These are phyloP conservation scores for Leptestheria dahalacensis DNA, from an alignment of 1,140 invertebrate species.

Conservation along the genomic window DNA sequence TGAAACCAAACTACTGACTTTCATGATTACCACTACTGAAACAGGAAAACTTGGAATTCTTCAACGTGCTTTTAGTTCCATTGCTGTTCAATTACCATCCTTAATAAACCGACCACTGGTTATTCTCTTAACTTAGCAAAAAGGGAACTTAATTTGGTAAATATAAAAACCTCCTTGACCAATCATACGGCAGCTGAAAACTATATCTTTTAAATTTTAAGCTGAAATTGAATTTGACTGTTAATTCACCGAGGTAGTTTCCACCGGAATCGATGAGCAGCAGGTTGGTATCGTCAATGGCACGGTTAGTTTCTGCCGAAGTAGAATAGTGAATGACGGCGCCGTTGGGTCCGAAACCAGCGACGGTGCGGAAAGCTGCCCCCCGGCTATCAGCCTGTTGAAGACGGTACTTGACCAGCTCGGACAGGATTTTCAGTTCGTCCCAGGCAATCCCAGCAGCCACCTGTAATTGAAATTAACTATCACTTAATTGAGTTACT, in stretches of 20 bases:
- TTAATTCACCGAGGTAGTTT: slow-evolving; percentile 32
- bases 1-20: too few species aligned
- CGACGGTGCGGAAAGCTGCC: slow-evolving; percentile 73
- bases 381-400: slow-evolving; percentile 51
- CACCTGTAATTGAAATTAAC: too few species aligned
- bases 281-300: slow-evolving; percentile 43
- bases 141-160: not conserved
- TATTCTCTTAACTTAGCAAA: too few species aligned
- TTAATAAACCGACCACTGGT: too few species aligned
- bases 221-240: too few species aligned
- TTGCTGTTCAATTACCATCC: too few species aligned
- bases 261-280: slow-evolving; percentile 43
- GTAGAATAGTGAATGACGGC: slow-evolving; percentile 84
- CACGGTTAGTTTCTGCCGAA: slow-evolving; percentile 48
- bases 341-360: slow-evolving; percentile 70
- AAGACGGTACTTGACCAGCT: slow-evolving; percentile 46
- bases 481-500: too few species aligned
- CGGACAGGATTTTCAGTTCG: slow-evolving; percentile 49
- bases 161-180: not conserved
- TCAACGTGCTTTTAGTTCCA: too few species aligned
- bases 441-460: slow-evolving; percentile 34
- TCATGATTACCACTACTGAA: too few species aligned
- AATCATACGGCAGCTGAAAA: not conserved
- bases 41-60: too few species aligned
- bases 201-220: too few species aligned